Evolutionary conservation across 2,113 vertebrate genomes (phyloP).

Genomic region (Eubucco bourcierii): DNA sequence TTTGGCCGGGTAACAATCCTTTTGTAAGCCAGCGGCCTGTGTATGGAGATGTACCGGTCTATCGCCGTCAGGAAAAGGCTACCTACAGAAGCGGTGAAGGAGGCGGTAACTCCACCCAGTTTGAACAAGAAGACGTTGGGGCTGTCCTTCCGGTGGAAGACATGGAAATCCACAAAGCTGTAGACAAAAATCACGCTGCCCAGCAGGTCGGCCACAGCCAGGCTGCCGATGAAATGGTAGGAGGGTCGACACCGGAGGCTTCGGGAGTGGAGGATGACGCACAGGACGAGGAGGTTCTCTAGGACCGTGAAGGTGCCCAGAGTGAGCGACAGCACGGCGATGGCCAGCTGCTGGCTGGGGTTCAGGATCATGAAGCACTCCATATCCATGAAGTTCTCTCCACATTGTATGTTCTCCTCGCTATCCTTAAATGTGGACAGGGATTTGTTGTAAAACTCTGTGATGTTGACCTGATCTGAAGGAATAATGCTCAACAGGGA

Average conservation of each 20-base stretch:
- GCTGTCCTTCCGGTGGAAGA: slow-evolving; percentile 96
- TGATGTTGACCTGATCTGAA: slow-evolving; percentile 88
- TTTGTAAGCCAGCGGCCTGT: slow-evolving; percentile 93
- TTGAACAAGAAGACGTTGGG: slow-evolving; percentile 97
- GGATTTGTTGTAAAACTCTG: slow-evolving; percentile 91
- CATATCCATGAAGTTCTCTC: slow-evolving; percentile 99
- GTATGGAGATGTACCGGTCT: slow-evolving; percentile 98
- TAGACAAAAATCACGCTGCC: slow-evolving; percentile 99
- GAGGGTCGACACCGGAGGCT: slow-evolving; percentile 94
- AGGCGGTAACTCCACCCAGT: slow-evolving; percentile 95
- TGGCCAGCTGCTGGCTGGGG: slow-evolving; percentile 94
- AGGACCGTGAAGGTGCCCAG: slow-evolving; percentile 96
- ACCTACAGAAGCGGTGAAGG: slow-evolving; percentile 95
- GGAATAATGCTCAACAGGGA: slow-evolving; percentile 84
- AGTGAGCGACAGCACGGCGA: slow-evolving; percentile 92
- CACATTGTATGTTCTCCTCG: slow-evolving; percentile 89
- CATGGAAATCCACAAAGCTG: slow-evolving; percentile 98
- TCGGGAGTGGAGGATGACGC: slow-evolving; percentile 94
- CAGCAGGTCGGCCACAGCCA: slow-evolving; percentile 95
- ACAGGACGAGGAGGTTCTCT: slow-evolving; percentile 94
- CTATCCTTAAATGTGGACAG: slow-evolving; percentile 83
- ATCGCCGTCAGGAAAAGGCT: slow-evolving; percentile 99
- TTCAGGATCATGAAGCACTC: slow-evolving; percentile 99
- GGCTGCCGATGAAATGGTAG: slow-evolving; percentile 97
- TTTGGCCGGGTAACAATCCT: slow-evolving; percentile 97